Evolutionary conservation across 2,888 invertebrate species (phyloP), one percentile per base, ranked within the genome.

Genomic region (Lasioglossum leucozonium): DNA sequence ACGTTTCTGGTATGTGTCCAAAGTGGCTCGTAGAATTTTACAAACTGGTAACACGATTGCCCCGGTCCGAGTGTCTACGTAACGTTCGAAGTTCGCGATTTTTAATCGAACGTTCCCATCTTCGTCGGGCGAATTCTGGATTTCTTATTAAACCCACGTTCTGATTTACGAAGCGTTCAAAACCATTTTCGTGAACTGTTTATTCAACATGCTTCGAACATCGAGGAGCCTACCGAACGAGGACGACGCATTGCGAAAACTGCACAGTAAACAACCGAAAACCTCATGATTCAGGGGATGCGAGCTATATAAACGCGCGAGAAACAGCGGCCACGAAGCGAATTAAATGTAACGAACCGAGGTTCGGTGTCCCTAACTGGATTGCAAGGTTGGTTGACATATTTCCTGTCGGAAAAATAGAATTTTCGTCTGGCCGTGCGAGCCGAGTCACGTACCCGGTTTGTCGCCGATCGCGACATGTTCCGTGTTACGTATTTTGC

Each of bases 371-470:
- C 73, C 16, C 65, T 78, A 72, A 82, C 78, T 55, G 30, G 55
- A 83, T 84, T 73, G 73, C 85, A 26, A 30, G 37, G 51, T 51
- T 22, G 30, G 40, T 40, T 79, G 85, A 85, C 80, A 85, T 85
- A 80, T 85, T 80, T 79, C 80, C 58, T 62, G 16, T 34, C 55
- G 42, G 74, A 81, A 80, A 85, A 85, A 85, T 75, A 77, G 37
- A 86, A 79, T 75, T 86, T 80, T 72, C 67, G 76, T 76, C 34
- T 40, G 62, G 34, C 69, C 75, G 58, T 26, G 67, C 47, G 77
- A 83, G 78, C 88, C 72, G 22, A 71, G 74, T 82, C 88, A 89
- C 88, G 90, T 88, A 62, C 79, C 40, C n/a, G n/a, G 55, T 62
- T 34, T 69, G 79, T 72, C 42, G 78, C 65, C 78, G 72, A 84